These are phyloP conservation scores for Enteromius mattozi DNA, from an alignment of 2,797 vertebrate species.

Conservation along the genomic window DNA sequence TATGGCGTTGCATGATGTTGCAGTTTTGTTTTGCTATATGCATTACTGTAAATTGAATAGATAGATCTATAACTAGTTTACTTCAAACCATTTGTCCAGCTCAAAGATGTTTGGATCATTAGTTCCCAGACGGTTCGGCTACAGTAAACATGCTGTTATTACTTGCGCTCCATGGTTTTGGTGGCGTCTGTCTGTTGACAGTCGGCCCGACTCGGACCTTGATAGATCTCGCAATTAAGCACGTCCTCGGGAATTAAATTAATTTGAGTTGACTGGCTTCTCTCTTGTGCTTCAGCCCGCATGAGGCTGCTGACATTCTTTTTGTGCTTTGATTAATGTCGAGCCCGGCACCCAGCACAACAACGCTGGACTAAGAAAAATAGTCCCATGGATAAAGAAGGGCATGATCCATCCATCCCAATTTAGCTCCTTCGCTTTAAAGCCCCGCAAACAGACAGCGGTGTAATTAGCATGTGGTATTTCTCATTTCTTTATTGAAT, in stretches of 20 bases:
- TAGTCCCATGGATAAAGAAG: constrained; percentile 75
- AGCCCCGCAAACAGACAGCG: constrained; percentile 70
- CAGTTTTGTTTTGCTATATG: constrained; percentile 33
- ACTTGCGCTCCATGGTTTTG: background rate
- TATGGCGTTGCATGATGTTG: constrained; percentile 45
- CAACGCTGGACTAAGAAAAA: constrained; percentile 80
- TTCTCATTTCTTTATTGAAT: constrained; percentile 52
- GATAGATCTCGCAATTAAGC: constrained; percentile 78
- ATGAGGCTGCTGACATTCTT: constrained; percentile 73
- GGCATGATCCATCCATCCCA: constrained; percentile 79
- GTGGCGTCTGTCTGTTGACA: constrained; percentile 67
- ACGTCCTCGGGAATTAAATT: constrained; percentile 77
- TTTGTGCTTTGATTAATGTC: constrained; percentile 81
- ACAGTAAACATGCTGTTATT: background rate
- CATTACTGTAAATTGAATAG: constrained; percentile 34
- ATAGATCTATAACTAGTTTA: constrained; percentile 11
- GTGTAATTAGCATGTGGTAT: constrained; percentile 67
- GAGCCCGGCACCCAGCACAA: constrained; percentile 78
- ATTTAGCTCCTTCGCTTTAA: constrained; percentile 71
- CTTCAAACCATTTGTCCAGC: background rate
- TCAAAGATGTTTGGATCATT: constrained; percentile 18
- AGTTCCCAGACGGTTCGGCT: background rate
- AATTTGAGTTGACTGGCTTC: constrained; percentile 77
- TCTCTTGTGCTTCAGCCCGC: constrained; percentile 59
- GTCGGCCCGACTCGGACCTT: constrained; percentile 67